Conservation (phyloP, 2,888 invertebrate species). For the Timema podura region DNA sequence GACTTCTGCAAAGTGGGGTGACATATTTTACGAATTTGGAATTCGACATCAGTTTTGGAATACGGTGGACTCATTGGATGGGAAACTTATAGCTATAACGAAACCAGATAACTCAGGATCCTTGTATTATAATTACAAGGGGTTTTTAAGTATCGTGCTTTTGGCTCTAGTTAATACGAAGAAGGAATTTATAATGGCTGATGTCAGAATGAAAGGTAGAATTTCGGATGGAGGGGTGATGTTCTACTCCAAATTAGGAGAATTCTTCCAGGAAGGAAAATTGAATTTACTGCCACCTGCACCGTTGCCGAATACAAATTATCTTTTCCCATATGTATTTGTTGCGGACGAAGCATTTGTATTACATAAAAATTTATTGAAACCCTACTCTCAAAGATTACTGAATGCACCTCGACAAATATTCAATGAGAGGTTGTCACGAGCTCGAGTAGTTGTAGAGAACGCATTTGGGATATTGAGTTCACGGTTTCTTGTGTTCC, state of each 20-base stretch:
- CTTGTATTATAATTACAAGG: background rate
- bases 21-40: background rate
- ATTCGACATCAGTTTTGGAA: background rate
- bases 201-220: background rate
- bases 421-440: constrained; percentile 5
- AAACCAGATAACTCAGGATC: background rate
- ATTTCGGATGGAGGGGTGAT: background rate
- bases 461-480: background rate
- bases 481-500: background rate
- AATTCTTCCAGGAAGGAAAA: background rate
- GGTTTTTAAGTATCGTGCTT: background rate
- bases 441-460: background rate
- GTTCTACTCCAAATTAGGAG: background rate
- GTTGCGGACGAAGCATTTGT: constrained; percentile 2
- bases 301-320: background rate
- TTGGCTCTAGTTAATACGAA: background rate
- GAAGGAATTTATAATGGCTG: background rate
- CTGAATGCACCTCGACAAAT: background rate
- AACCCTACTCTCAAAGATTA: background rate
- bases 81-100: background rate
- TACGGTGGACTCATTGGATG: background rate
- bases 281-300: background rate
- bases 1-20: background rate
- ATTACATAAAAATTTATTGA: background rate
- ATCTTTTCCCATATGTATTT: constrained; percentile 3